Evolutionary conservation across 1,140 invertebrate species (phyloP), one percentile per base, ranked within the genome.

Genomic region (Heliconius congener): DNA sequence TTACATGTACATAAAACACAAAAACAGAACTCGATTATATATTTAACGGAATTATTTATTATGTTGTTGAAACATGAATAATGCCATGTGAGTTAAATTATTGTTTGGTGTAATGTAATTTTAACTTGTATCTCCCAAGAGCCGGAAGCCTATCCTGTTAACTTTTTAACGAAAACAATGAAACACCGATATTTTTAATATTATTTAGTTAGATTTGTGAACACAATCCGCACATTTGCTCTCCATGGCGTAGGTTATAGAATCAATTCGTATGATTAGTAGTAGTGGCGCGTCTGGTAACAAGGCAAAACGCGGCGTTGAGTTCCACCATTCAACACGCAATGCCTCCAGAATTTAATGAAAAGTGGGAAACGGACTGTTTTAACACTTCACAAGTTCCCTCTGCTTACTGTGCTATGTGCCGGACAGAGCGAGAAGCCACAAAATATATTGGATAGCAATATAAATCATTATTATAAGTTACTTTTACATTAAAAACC

Each of bases 21-120:
- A 27, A 66, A 4, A 57, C 23, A 27, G 13, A 27, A 27, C 4
- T 66, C 9, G 11, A 18, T 42, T 42, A 42, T 42, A 9, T 42
- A 42, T 11, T 42, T 46, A 37, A 37, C 8, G 55, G 0, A 19
- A 66, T 66, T 66, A 66, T 66, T 66, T 66, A 66, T 66, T 23
- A 30, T 27, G 27, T 9, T 66, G 11, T 30, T 66, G 4, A 66
- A 27, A 66, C 60, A 66, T 66, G 60, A 66, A 30, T 66, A 27
- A 66, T 66, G 55, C 55, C 55, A 66, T 66, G 57, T 27, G 57
- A 30, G 57, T 66, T 30, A 2, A 27, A 30, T 83, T 83, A 80
- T 83, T 85, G 39, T 60, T 42, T 77, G 79, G 42, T 71, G 76
- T 71, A 79, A 80, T 60, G 70, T 78, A 71, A 79, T 73, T 78